Base-by-base conservation (phyloP, 1,140 invertebrate genomes). In the Hirudo medicinalis region DNA sequence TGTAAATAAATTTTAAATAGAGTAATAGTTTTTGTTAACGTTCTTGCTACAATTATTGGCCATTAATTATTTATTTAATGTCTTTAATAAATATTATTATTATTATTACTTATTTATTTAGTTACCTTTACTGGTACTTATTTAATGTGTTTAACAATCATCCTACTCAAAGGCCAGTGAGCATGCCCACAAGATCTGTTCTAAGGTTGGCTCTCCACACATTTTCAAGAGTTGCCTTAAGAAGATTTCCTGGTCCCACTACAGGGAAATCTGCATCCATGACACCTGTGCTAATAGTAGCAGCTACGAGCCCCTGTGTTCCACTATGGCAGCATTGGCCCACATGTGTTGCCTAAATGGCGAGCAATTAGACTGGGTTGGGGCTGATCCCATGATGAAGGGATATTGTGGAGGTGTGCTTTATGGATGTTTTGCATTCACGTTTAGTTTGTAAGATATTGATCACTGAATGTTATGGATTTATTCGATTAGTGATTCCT, bases 221-320 rank as follows among this genome's bases (percentile, higher is more conserved):
- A 25, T 53, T 27, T 70, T 70, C 53, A 54, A 29, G 32, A 53
- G 5, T 19, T 70, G 69, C n/a, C 29, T 70, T 6, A 49, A 53
- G 25, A 40, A 22, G 69, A 54, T 70, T 49, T 25, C 25, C 69
- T 70, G 69, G 69, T 36, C 32, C 22, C 43, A 49, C 69, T 54
- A 13, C 43, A 49, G 40, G n/a, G 69, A 70, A 43, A 49, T 27
- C 8, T 70, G 69, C 25, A 49, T 70, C 19, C 11, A 54, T 25
- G 69, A 70, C 53, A 27, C 69, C 25, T 70, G 69, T 49, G 69
- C 69, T 17, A 49, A 70, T 36, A 70, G 32, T 11, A 53, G 36
- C 32, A 70, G 69, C 53, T 25, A 70, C 17, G 69, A 53, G 36
- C 69, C 69, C 36, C 13, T 70, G 11, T 70, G 69, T 53, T 53